These are phyloP conservation scores for Choloepus didactylus DNA, from an alignment of 2,797 vertebrate genomes.

Conservation along the genomic window DNA sequence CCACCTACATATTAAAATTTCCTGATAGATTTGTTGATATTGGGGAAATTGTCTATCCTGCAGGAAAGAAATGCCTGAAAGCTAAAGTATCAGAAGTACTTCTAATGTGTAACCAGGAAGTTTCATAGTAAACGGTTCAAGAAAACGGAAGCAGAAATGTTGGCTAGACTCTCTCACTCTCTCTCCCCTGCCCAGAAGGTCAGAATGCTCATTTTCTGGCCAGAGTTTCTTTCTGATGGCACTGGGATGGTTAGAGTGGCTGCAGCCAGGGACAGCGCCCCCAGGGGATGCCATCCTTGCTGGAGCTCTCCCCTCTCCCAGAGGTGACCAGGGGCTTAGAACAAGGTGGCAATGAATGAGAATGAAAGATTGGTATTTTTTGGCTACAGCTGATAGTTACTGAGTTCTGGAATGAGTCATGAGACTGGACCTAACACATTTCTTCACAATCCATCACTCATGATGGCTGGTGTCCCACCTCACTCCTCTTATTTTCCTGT, in stretches of 20 bases:
- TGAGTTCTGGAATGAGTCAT: background rate
- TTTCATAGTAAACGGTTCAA: slow-evolving; percentile 71
- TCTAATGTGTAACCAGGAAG: slow-evolving; percentile 78
- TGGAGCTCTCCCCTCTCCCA: background rate
- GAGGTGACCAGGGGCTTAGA: background rate
- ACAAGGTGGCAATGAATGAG: background rate
- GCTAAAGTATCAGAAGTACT: slow-evolving; percentile 82
- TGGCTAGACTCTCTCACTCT: slow-evolving; percentile 42
- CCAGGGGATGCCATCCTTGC: background rate
- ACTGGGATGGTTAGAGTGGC: background rate
- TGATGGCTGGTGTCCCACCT: no score
- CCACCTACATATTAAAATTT: slow-evolving; percentile 84
- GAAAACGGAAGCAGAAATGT: background rate
- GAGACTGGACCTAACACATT: background rate
- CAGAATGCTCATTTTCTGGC: background rate
- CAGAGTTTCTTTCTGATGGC: background rate
- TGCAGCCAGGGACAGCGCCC: background rate
- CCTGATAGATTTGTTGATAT: slow-evolving; percentile 83
- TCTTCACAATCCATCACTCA: background rate
- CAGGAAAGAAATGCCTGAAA: slow-evolving; percentile 84
- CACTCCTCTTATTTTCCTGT: background rate
- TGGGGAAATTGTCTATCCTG: slow-evolving; percentile 83
- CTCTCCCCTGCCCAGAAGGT: background rate
- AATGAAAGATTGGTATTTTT: background rate
- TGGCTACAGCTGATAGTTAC: background rate